These are phyloP conservation scores for Brienomyrus longianalis DNA, from an alignment of 2,113 vertebrate species.

Conservation along the genomic window DNA sequence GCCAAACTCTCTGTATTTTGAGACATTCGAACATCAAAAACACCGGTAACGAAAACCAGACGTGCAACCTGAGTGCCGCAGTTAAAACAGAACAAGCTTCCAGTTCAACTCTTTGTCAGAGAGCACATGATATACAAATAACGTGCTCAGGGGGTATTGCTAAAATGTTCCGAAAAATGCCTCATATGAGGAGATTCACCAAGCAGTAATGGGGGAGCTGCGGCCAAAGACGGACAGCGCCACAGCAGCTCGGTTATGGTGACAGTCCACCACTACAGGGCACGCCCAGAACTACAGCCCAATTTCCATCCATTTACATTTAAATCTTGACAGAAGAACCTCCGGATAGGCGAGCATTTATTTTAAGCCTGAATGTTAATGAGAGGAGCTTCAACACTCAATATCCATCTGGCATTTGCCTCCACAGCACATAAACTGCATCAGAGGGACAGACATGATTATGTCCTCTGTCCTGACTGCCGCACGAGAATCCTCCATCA, in stretches of 20 bases:
- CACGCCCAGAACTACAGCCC: not conserved
- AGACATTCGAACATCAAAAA: constrained; percentile 38
- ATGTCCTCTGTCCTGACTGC: not conserved
- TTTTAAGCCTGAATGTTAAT: not conserved
- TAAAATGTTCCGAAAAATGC: not conserved
- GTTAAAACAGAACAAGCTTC: constrained; percentile 34
- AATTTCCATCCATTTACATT: not conserved
- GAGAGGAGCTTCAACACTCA: not conserved
- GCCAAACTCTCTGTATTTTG: constrained; percentile 29
- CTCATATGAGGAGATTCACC: constrained; percentile 21
- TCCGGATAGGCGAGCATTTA: not conserved
- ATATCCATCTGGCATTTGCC: not conserved
- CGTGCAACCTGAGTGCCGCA: constrained; percentile 28
- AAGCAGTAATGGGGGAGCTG: not conserved
- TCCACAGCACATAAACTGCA: not conserved
- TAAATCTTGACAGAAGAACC: not conserved
- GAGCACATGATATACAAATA: constrained; percentile 24
- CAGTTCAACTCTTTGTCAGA: constrained; percentile 31
- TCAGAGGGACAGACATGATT: not conserved
- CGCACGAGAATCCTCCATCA: not conserved
- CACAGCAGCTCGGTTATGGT: no score
- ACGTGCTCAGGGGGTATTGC: not conserved
- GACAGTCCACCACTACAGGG: no score
- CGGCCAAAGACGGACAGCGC: not conserved
- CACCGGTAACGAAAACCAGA: constrained; percentile 36